These are phyloP conservation scores for Andinoacara biseriatus DNA, from an alignment of 2,113 vertebrate species.

Conservation along the genomic window DNA sequence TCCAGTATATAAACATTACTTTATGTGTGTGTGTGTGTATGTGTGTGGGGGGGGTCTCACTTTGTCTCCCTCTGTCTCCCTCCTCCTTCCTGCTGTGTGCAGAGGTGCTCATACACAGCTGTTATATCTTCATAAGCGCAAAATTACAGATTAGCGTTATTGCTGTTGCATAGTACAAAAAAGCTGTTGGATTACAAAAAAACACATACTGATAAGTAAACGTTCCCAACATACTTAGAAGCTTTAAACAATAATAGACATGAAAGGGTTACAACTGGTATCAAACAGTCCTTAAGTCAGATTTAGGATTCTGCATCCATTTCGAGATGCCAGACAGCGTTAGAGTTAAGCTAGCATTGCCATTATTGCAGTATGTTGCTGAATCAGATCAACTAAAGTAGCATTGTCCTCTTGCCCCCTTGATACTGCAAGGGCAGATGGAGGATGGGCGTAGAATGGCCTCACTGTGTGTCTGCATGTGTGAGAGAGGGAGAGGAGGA, in stretches of 20 bases:
- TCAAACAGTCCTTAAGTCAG: not conserved
- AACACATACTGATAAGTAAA: not conserved
- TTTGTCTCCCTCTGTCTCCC: not conserved
- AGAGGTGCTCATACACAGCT: not conserved
- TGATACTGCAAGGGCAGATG: constrained; percentile 58
- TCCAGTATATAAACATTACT: not conserved
- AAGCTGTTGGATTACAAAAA: not conserved
- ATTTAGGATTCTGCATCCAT: constrained; percentile 13
- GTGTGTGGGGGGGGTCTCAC: too few species aligned
- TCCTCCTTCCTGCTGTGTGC: not conserved
- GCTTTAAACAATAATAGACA: not conserved
- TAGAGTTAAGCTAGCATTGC: constrained; percentile 29
- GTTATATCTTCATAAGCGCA: constrained; percentile 1
- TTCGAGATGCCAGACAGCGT: constrained; percentile 21
- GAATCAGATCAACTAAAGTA: constrained; percentile 62
- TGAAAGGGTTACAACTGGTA: not conserved
- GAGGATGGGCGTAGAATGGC: constrained; percentile 47
- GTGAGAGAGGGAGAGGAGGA: not conserved
- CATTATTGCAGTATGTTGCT: constrained; percentile 16
- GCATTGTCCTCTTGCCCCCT: constrained; percentile 57
- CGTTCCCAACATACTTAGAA: not conserved
- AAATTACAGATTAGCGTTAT: not conserved
- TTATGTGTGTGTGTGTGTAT: not conserved
- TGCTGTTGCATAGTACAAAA: not conserved
- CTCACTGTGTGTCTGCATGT: constrained; percentile 18